Conservation (phyloP, 2,113 vertebrate species). For the Nothocercus nigrocapillus region DNA sequence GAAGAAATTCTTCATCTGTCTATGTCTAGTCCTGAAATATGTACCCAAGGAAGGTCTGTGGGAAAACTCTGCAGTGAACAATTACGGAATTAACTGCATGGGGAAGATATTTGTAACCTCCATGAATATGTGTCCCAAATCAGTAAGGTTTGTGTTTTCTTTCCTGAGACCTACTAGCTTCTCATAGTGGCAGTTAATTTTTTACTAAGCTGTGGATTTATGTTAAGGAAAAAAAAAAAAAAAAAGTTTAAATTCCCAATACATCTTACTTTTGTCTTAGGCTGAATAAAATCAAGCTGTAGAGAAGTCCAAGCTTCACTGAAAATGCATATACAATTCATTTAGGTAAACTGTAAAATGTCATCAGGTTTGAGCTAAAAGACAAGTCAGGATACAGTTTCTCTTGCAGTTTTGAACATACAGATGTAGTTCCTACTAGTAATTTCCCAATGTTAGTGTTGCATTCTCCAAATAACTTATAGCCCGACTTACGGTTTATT, state of each 20-base stretch:
- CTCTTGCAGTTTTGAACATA: not conserved
- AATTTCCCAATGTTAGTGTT: not conserved
- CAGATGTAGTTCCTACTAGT: not conserved
- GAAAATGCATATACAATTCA: not conserved
- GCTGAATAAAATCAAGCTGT: not conserved
- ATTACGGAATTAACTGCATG: not conserved
- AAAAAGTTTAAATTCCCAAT: not conserved
- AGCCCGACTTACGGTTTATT: not conserved
- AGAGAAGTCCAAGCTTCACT: not conserved
- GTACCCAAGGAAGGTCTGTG: not conserved
- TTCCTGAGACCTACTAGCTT: not conserved
- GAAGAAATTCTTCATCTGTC: not conserved
- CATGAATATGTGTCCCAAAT: not conserved
- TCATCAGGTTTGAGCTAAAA: not conserved
- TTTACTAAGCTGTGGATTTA: not conserved
- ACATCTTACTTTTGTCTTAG: not conserved
- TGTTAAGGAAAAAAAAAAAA: not conserved
- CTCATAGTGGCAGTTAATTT: not conserved
- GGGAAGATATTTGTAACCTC: not conserved
- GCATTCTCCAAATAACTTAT: not conserved
- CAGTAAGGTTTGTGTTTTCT: not conserved
- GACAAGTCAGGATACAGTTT: not conserved
- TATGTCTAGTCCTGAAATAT: not conserved
- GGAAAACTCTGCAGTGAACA: slow-evolving; percentile 19
- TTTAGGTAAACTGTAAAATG: not conserved